Evolutionary conservation across 2,797 vertebrate genomes (phyloP).

Genomic region (Alfaro cultratus): DNA sequence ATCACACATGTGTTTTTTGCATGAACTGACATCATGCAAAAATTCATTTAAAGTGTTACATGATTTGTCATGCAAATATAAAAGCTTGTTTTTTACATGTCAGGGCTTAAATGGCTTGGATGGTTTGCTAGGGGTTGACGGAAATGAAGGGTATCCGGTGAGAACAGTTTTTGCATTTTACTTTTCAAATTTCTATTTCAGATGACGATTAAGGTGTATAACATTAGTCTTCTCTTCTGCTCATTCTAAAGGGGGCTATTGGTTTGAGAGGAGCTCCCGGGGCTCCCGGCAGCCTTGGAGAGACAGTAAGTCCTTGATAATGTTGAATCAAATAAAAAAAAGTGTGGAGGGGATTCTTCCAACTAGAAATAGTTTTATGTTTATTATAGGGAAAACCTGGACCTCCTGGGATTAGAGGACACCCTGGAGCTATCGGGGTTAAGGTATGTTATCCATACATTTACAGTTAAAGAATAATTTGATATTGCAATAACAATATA

Average conservation of each 20-base stretch:
- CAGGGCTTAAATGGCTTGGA: constrained; percentile 78
- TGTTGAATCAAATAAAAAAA: neutral
- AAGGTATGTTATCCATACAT: constrained; percentile 62
- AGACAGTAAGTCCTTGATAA: constrained; percentile 58
- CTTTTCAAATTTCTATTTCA: neutral
- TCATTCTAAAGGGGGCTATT: constrained; percentile 65
- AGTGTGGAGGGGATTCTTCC: neutral
- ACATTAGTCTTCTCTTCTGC: constrained; percentile 4
- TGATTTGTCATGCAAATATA: neutral
- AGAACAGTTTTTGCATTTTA: constrained; percentile 20
- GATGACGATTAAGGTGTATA: neutral
- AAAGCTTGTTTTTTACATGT: neutral
- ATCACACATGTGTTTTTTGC: no score
- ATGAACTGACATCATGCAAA: neutral
- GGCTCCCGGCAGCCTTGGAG: constrained; percentile 63
- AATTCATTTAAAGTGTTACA: neutral
- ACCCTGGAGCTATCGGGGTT: constrained; percentile 60
- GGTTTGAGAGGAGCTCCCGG: constrained; percentile 74
- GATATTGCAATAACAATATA: neutral
- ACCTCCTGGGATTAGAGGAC: constrained; percentile 67
- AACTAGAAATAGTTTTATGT: neutral
- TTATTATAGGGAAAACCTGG: constrained; percentile 73
- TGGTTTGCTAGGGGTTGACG: constrained; percentile 81
- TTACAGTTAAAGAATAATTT: neutral
- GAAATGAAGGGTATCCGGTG: constrained; percentile 82